phyloP scores from a whole-genome alignment of 2,113 vertebrate species.

The Hemibates koningsi region DNA sequence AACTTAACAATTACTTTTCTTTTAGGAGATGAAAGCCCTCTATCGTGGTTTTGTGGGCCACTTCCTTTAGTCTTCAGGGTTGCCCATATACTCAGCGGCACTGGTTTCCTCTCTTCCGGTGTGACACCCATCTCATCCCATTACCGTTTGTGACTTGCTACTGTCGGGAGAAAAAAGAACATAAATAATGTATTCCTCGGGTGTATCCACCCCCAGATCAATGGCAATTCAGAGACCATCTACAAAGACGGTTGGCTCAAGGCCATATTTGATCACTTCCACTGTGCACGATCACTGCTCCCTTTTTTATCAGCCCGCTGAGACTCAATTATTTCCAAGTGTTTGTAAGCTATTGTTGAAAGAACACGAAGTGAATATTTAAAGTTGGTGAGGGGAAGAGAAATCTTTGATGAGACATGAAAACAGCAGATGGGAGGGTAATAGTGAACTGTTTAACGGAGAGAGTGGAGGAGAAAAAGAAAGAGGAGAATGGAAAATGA shows the following conservation, averaged over 20 bases:
- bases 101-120: conserved; percentile 23
- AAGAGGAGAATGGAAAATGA: neutral
- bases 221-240: conserved; percentile 71
- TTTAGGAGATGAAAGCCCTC: conserved; percentile 40
- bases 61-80: conserved; percentile 20
- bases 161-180: conserved; percentile 26
- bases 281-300: conserved; percentile 35
- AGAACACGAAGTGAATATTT: conserved; percentile 63
- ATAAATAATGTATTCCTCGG: conserved; percentile 71
- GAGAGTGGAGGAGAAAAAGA: neutral
- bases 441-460: conserved; percentile 39
- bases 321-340: conserved; percentile 75
- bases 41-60: conserved; percentile 6
- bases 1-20: conserved; percentile 31
- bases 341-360: conserved; percentile 72
- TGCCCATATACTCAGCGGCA: neutral
- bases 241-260: conserved; percentile 73
- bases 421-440: conserved; percentile 56
- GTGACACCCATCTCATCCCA: conserved; percentile 53
- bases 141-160: conserved; percentile 48
- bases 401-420: conserved; percentile 62
- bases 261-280: conserved; percentile 75
- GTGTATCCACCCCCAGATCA: conserved; percentile 70
- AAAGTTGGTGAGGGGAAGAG: conserved; percentile 49
- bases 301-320: conserved; percentile 55